Base-by-base conservation (phyloP, 2,888 invertebrate species). In the Drosophila anceps region DNA sequence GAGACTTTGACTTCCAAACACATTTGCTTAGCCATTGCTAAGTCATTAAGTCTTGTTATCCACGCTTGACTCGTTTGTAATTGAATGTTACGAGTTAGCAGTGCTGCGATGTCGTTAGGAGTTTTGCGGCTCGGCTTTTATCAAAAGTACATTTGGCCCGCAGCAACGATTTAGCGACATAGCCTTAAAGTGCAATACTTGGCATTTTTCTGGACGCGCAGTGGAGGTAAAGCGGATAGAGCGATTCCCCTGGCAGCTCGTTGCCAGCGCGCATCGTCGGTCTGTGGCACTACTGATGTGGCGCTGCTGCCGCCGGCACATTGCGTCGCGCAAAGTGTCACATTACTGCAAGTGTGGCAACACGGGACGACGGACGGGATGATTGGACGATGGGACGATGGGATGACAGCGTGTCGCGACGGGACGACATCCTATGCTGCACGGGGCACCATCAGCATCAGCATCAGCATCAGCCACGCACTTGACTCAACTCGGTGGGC, bases 321-420 rank as follows among this genome's bases (percentile, higher is more conserved):
- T 73, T 64, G 70, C 66, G 51, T 70, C 74, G 69, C 54, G 57
- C 72, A 78, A 84, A 72, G 84, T 86, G 79, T 84, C 82, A 72
- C 87, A 82, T 81, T 72, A 69, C 87, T 29, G 75, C 64, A 68
- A 86, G 73, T 66, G 69, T 58, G 63, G 61, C 65, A 61, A 37
- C 24, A 41, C 67, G 27, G 59, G 41, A n/a, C 43, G 35, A 13
- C 39, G 31, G 27, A n/a, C 33, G 35, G 33, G 9, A 18, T 20
- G 54, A 54, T 29, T n/a, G 54, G 15, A 24, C 2, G 43, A 35
- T 6, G 33, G 35, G 29, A 24, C 18, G 31, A 20, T 31, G 51
- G 41, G 18, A 37, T 18, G 27, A 24, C 24, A 24, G 24, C 24
- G 24, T 24, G 24, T 24, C 24, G 24, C 4, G 18, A n/a, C 15